Evolutionary conservation across 2,797 vertebrate species (phyloP).

Genomic region (Microctenopoma stevenorrisi): DNA sequence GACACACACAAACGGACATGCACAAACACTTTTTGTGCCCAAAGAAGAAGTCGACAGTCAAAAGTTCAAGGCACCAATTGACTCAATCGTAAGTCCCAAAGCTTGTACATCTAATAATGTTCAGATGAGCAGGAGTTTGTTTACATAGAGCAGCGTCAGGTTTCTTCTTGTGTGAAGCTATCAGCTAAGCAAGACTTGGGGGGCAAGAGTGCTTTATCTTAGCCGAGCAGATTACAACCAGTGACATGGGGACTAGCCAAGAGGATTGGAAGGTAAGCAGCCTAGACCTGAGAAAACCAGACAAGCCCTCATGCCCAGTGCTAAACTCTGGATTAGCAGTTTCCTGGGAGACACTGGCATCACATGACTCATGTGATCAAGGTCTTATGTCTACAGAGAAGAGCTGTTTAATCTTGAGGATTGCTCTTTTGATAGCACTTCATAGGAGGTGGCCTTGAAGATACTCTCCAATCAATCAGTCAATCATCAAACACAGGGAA

Average conservation of each 20-base stretch:
- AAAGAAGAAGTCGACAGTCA: conserved; percentile 64
- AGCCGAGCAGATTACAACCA: conserved; percentile 76
- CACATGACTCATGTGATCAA: conserved; percentile 74
- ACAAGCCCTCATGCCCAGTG: conserved; percentile 75
- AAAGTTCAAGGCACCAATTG: conserved; percentile 59
- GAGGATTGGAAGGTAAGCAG: conserved; percentile 84
- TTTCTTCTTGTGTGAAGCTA: conserved; percentile 37
- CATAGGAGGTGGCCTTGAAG: conserved; percentile 19
- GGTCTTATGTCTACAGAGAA: conserved; percentile 65
- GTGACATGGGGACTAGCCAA: conserved; percentile 71
- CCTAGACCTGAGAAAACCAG: conserved; percentile 81
- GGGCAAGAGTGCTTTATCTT: conserved; percentile 60
- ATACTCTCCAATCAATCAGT: neutral
- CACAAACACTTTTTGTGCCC: conserved; percentile 17
- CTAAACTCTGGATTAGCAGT: conserved; percentile 74
- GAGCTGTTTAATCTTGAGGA: conserved; percentile 67
- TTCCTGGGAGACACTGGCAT: conserved; percentile 64
- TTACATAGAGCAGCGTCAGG: conserved; percentile 47
- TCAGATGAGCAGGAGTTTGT: conserved; percentile 50
- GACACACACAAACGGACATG: conserved; percentile 7
- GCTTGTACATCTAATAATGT: conserved; percentile 41
- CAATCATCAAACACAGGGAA: conserved; percentile 15
- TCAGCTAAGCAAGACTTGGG: conserved; percentile 35
- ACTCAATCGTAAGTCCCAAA: conserved; percentile 35
- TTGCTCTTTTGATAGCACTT: conserved; percentile 65